phyloP scores from a whole-genome alignment of 53 echinoderm and acorn worm genomes.

The Hippasteria phrygiana region DNA sequence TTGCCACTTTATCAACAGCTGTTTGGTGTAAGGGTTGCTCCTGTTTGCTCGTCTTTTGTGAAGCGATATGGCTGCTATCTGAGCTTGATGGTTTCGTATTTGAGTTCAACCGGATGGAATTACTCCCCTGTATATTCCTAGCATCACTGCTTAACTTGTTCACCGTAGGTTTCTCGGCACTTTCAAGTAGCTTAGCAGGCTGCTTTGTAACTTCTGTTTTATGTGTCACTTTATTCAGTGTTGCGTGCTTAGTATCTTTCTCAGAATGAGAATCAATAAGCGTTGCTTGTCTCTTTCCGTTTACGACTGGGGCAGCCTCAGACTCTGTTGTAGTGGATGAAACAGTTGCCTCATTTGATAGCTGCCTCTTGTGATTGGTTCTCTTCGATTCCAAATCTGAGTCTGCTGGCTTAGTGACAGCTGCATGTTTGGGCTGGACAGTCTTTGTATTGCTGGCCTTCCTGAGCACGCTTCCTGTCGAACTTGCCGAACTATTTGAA shows the following conservation, averaged over 20 bases:
- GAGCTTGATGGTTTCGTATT: slow-evolving; percentile 16
- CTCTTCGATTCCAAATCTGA: background rate
- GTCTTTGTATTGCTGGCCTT: background rate
- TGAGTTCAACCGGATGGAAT: slow-evolving; percentile 12
- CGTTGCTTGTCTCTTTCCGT: slow-evolving; percentile 23
- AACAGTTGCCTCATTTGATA: background rate
- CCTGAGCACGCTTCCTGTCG: background rate
- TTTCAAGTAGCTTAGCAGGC: background rate
- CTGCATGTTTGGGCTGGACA: background rate
- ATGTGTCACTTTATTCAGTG: slow-evolving; percentile 17
- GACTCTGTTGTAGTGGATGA: background rate
- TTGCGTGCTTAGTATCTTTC: background rate
- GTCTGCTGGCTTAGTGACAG: background rate
- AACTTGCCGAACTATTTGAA: background rate
- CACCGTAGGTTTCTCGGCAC: background rate
- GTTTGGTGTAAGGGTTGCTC: background rate
- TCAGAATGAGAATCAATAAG: background rate
- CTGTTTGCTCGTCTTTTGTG: background rate
- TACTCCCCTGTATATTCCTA: slow-evolving; percentile 12
- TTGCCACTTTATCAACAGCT: background rate
- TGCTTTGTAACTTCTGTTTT: slow-evolving; percentile 2
- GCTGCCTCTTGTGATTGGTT: background rate
- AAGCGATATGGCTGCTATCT: background rate
- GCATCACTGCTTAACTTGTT: background rate
- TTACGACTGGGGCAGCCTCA: background rate